Base-by-base conservation (phyloP, 2,113 vertebrate species). In the Motacilla alba region DNA sequence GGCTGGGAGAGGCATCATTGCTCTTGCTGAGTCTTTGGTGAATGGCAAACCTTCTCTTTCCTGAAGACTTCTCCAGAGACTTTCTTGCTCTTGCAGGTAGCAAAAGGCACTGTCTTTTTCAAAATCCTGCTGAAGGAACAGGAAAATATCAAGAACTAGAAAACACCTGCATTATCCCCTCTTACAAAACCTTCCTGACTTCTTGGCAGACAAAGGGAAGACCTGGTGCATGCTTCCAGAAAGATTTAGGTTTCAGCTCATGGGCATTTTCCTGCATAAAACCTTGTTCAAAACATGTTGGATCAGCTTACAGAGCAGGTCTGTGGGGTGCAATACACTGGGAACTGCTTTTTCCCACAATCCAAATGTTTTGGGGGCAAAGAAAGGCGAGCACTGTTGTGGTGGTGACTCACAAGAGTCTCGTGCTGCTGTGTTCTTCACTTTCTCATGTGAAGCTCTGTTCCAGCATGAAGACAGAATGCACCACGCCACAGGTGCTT, bases 401-500 rank as follows among this genome's bases (percentile, higher is more conserved):
- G 6, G 26, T 46, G 39, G 37, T 44, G 69, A 84, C 41, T 70
- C 62, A 39, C 35, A 24, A 15, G 50, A 31, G 41, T 53, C 86
- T 93, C 0, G 0, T 68, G 77, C 21, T 28, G 11, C 70, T 52
- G n/a, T 2, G 2, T 31, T 70, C 52, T 17, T 83, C 75, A 67
- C 41, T 67, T 94, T 79, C 68, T 20, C 3, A 1, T 39, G 46
- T 76, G 87, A 49, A 76, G 58, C 49, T 90, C 78, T 12, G 1
- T 46, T 79, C 41, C 35, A 10, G 35, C 43, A 3, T 7, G 60
- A 79, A 75, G 52, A 47, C 43, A 3, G 3, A 3, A 12, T 2
- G 39, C 15, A 21, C n/a, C 7, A 0, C 0, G 0, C 46, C 76
- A 35, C 15, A 41, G 53, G 35, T 70, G 82, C 31, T 27, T 39